A percentile compares a stretch with the other conserved stretches of the same genome.
Conservation (phyloP, 2,113 vertebrate species). For the Carlito syrichta region DNA sequence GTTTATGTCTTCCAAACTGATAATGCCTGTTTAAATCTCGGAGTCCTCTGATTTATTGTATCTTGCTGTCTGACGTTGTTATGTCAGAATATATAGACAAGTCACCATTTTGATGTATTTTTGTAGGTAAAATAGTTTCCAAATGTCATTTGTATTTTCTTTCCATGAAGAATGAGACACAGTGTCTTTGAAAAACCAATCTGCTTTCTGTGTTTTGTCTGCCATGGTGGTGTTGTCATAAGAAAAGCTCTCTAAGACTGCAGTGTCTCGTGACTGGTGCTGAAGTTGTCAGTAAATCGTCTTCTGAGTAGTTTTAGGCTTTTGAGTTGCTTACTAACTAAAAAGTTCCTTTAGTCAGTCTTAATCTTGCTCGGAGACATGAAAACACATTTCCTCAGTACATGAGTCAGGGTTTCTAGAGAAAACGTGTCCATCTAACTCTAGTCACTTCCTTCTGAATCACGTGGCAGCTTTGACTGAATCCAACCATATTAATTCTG, state of each 20-base stretch:
- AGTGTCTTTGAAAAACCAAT: neutral
- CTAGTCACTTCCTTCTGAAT: neutral
- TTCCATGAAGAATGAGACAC: neutral
- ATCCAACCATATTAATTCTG: neutral
- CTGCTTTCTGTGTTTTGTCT: neutral
- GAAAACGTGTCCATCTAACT: neutral
- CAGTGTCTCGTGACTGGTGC: neutral
- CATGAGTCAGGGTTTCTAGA: neutral
- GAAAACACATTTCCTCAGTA: neutral
- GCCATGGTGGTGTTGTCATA: neutral
- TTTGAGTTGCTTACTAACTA: neutral
- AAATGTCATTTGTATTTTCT: neutral
- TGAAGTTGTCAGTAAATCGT: conserved; percentile 1
- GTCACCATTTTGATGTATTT: neutral
- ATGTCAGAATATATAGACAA: neutral
- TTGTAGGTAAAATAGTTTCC: neutral
- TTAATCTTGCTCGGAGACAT: neutral
- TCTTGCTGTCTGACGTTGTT: neutral
- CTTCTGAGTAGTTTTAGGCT: neutral
- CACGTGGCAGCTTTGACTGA: neutral
- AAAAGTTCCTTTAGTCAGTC: neutral
- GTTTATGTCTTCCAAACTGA: neutral
- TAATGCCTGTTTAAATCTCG: neutral
- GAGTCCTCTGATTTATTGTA: neutral
- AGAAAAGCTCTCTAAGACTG: neutral